Evolutionary conservation across 2,888 invertebrate species (phyloP).

Genomic region (Hartigia nigra): DNA sequence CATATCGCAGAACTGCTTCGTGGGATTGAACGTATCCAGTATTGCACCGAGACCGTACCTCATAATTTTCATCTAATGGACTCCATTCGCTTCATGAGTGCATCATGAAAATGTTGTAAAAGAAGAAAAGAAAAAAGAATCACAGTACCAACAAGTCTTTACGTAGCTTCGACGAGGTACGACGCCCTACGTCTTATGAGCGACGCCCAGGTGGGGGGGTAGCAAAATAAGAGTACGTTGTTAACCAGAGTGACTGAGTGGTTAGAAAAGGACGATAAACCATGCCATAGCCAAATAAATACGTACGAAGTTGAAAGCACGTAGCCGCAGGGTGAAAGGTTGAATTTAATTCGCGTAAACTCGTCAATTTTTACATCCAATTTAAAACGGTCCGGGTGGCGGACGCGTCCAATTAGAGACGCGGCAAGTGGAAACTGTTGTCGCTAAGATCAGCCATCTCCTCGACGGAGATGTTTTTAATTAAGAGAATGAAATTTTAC

Average conservation of each 20-base stretch:
- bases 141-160: no score
- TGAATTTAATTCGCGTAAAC: neutral
- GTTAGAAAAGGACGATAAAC: neutral
- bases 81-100: neutral
- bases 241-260: neutral
- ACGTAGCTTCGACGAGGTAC: no score
- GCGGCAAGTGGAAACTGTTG: neutral
- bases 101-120: neutral
- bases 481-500: neutral
- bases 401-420: conserved; percentile 1
- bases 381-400: neutral
- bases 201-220: no score
- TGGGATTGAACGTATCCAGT: neutral
- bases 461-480: neutral
- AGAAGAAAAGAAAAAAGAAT: neutral
- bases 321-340: neutral
- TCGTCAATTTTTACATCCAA: conserved; percentile 6
- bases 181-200: neutral
- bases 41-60: neutral
- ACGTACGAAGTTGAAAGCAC: neutral
- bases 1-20: neutral
- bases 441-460: neutral
- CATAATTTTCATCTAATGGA: neutral
- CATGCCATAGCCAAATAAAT: neutral
- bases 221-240: neutral